These are phyloP conservation scores for Andrena trimmerana DNA, from an alignment of 2,888 invertebrate species.

Conservation along the genomic window DNA sequence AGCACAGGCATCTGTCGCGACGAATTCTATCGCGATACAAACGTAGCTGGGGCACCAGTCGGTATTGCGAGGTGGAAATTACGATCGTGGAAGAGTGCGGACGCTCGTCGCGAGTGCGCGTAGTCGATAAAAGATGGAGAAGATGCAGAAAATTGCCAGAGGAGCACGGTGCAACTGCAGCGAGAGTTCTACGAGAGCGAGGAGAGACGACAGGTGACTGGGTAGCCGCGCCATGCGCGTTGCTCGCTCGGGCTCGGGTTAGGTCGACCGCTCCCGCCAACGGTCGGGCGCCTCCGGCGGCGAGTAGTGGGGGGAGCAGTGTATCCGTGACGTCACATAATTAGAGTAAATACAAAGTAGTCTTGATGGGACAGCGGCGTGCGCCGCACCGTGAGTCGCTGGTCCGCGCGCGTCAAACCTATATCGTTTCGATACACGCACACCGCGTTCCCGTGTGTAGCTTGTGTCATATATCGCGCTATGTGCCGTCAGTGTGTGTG, in stretches of 20 bases:
- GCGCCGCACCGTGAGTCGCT: constrained; percentile 85
- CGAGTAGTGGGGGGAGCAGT: constrained; percentile 79
- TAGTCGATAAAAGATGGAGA: constrained; percentile 9
- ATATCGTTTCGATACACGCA: constrained; percentile 73
- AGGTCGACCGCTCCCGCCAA: constrained; percentile 70
- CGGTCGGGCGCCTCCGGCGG: constrained; percentile 66
- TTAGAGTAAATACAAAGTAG: constrained; percentile 90
- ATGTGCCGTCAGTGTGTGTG: constrained; percentile 79
- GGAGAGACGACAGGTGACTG: constrained; percentile 72
- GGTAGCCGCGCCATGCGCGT: constrained; percentile 74
- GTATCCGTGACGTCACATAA: constrained; percentile 89
- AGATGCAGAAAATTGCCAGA: constrained; percentile 29
- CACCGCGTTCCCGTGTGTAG: constrained; percentile 65
- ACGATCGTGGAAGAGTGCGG: background rate
- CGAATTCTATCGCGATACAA: background rate
- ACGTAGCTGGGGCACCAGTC: background rate
- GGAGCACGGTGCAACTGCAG: constrained; percentile 27
- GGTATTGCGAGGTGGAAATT: background rate
- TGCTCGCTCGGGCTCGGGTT: constrained; percentile 63
- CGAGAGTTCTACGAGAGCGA: constrained; percentile 45
- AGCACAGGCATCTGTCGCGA: constrained; percentile 13
- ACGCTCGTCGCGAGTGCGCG: background rate
- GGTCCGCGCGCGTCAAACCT: constrained; percentile 81
- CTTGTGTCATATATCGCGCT: constrained; percentile 69
- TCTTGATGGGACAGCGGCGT: constrained; percentile 88